These are phyloP conservation scores for Squalus acanthias DNA, from an alignment of 2,797 vertebrate species.

Conservation along the genomic window DNA sequence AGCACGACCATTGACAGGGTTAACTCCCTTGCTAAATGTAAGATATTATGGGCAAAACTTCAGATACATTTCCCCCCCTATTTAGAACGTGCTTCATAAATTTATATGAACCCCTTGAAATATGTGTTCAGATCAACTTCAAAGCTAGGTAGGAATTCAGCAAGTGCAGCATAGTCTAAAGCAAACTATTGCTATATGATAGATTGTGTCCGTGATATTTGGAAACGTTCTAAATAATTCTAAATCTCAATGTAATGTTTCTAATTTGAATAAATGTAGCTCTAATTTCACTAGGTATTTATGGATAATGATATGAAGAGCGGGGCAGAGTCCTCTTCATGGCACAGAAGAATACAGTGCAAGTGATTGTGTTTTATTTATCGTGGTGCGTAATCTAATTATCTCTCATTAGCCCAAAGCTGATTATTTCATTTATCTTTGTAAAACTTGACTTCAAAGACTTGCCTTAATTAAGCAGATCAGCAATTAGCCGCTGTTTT, in stretches of 20 bases:
- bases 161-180: not conserved
- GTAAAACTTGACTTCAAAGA: constrained; percentile 73
- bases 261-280: not conserved
- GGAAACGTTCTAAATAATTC: not conserved
- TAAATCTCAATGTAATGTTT: not conserved
- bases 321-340: not conserved
- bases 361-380: constrained; percentile 59
- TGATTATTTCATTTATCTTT: constrained; percentile 84
- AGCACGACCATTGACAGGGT: not conserved
- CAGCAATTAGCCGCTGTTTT: constrained; percentile 74
- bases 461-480: constrained; percentile 77
- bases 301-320: not conserved
- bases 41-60: not conserved
- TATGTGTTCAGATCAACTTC: not conserved
- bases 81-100: not conserved
- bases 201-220: not conserved
- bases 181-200: not conserved
- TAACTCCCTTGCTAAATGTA: not conserved
- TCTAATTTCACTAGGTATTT: not conserved
- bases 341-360: not conserved
- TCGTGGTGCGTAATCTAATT: constrained; percentile 71
- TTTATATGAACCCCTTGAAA: not conserved
- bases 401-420: constrained; percentile 76
- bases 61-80: not conserved
- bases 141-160: not conserved